Evolutionary conservation across 2,113 vertebrate genomes (phyloP), one percentile per base, ranked within the genome.

Genomic region (Myanophis thanlyinensis): DNA sequence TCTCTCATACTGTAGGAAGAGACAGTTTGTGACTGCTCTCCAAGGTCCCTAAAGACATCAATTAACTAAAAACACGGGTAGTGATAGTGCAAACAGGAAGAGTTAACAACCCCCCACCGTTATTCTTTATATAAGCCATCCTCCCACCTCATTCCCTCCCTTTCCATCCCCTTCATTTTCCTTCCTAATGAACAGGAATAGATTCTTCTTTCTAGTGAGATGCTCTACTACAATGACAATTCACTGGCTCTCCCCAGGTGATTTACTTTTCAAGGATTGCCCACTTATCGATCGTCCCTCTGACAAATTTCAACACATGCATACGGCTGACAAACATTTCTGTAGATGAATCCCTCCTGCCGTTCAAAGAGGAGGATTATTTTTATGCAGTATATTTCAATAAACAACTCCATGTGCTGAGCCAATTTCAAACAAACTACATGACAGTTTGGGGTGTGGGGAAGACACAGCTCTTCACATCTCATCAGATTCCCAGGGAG

Each of bases 221-320:
- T 97, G 96, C 96, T 97, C 94, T 94, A 96, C 96, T 96, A 95
- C 97, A 97, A 93, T 96, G 97, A 98, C 97, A 98, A 97, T 97
- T 95, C 93, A 1, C 94, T 93, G 91, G 94, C 96, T 97, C 97
- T 97, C 97, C 97, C 96, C 95, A 97, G 97, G 97, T 94, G 96
- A 98, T 97, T 97, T 97, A 98, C 97, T 98, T 97, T 97, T 97
- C 97, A 96, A 97, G 97, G 90, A 98, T 96, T 96, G 94, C 96
- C 96, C 97, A 97, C 97, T 98, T 98, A 98, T 96, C 97, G 96
- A 97, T 98, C 98, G 97, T 95, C 95, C 94, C 95, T 94, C 95
- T 98, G 97, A 98, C 97, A 97, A 98, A 98, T 98, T 97, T 97
- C 97, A 97, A 95, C 97, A 97, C 96, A 96, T 94, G 92, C 95